Base-by-base conservation (phyloP, 64 coral and sea anemone genomes). In the Astreopora myriophthalma region DNA sequence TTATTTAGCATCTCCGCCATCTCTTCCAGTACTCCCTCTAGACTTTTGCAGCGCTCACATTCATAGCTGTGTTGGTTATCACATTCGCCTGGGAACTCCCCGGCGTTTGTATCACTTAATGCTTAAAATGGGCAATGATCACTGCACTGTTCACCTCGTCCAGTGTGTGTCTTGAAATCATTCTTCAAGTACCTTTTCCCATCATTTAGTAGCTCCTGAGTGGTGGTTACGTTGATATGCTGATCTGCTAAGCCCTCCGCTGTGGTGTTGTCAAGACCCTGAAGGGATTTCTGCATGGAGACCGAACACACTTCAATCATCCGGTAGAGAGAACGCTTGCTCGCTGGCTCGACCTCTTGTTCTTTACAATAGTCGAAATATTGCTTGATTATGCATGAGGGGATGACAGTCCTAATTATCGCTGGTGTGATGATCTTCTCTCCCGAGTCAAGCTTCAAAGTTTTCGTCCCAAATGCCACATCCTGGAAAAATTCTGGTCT, bases 211-310 rank as follows among this genome's bases (percentile, higher is more conserved):
- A 38, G 22, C 51, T 70, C 37, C 62, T 12, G 13, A 31, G 12
- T 55, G 16, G 51, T 16, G 17, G 17, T 19, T 19, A 55, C 51
- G 51, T 55, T 55, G 51, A 55, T 22, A 3, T 16, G 12, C 51
- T 55, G 51, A 55, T 55, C 51, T 19, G 51, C 51, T 55, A 55
- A 55, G 51, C 51, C 17, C 66, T 93, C 91, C 48, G 91, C 91
- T 69, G 91, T 93, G 30, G 91, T 87, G 79, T 87, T 93, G 52
- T 93, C 92, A 69, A 88, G 58, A n/a, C 92, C 84, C 5, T 73
- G 80, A 9, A 93, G 83, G 11, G 92, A 93, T 74, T 80, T 93
- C 24, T 93, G 90, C 14, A 38, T 37, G 34, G 85, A 93, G 48
- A 66, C 65, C 2, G 76, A 58, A 84, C 85, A 88, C 14, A 93